Conservation (phyloP, 1,140 invertebrate genomes). For the Drusus annulatus region DNA sequence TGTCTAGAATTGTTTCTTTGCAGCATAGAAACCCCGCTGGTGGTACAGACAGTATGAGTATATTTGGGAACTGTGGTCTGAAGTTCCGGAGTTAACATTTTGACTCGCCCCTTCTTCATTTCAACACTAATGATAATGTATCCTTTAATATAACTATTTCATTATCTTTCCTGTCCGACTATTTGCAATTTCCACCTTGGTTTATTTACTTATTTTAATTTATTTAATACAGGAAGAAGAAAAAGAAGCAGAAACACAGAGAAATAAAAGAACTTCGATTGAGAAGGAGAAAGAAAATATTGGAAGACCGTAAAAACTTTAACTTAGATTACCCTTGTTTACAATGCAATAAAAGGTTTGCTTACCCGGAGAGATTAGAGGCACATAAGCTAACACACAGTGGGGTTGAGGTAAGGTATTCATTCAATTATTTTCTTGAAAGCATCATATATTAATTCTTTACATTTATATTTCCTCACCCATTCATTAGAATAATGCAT, state of each 20-base stretch:
- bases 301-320: conserved; percentile 42
- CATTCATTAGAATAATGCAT: no score
- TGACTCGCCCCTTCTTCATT: no score
- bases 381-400: conserved; percentile 63
- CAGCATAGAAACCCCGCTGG: no score
- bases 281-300: conserved; percentile 47
- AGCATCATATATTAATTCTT: no score
- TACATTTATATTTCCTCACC: no score
- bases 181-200: no score
- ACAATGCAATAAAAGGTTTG: conserved; percentile 63
- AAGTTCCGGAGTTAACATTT: no score
- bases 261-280: conserved; percentile 24
- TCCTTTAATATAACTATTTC: no score
- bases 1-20: neutral
- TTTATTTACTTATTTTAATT: neutral
- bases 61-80: neutral
- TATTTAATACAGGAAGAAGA: conserved; percentile 45
- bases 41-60: no score
- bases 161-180: no score
- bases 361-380: conserved; percentile 61
- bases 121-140: no score
- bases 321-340: conserved; percentile 61
- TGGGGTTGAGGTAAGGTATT: conserved; percentile 58
- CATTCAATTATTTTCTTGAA: no score
- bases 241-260: conserved; percentile 42